Percentiles rank a stretch among this genome's conserved stretches.
Conservation (phyloP, 2,113 vertebrate genomes). For the Microtus montanus region DNA sequence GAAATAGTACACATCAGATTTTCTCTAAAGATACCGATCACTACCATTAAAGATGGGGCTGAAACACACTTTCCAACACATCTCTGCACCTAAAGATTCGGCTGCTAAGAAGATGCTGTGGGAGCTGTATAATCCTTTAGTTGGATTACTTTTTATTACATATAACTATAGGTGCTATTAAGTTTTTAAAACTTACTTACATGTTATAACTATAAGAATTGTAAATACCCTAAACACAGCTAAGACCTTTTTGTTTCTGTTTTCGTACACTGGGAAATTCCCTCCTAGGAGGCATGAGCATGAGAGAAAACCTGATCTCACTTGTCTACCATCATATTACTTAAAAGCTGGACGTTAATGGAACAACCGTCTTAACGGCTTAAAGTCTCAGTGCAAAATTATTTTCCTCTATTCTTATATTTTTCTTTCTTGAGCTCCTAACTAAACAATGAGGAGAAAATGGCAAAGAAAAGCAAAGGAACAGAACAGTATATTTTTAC, state of each 20-base stretch:
- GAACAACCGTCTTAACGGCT: not conserved
- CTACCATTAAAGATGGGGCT: not conserved
- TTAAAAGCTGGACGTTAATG: not conserved
- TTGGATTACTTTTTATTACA: not conserved
- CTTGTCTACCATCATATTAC: not conserved
- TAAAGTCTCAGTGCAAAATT: not conserved
- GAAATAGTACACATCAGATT: not conserved
- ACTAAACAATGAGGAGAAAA: not conserved
- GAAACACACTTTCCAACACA: not conserved
- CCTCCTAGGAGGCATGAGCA: not conserved
- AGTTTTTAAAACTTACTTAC: not conserved
- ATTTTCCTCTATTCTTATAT: not conserved
- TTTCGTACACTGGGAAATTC: not conserved
- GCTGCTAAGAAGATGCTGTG: not conserved
- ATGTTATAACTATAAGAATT: not conserved
- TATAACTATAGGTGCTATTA: not conserved
- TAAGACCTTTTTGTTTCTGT: not conserved
- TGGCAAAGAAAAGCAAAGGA: no score
- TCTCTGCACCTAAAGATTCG: not conserved
- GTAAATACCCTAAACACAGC: not conserved
- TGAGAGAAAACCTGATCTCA: not conserved
- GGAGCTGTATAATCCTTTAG: not conserved
- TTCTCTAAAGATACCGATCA: constrained; percentile 2
- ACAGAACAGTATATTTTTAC: no score
- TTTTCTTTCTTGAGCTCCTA: not conserved